Percentiles rank a stretch among this genome's conserved stretches.
Evolutionary conservation across 2,888 invertebrate genomes (phyloP).

Genomic region (Uloborus plumipes): DNA sequence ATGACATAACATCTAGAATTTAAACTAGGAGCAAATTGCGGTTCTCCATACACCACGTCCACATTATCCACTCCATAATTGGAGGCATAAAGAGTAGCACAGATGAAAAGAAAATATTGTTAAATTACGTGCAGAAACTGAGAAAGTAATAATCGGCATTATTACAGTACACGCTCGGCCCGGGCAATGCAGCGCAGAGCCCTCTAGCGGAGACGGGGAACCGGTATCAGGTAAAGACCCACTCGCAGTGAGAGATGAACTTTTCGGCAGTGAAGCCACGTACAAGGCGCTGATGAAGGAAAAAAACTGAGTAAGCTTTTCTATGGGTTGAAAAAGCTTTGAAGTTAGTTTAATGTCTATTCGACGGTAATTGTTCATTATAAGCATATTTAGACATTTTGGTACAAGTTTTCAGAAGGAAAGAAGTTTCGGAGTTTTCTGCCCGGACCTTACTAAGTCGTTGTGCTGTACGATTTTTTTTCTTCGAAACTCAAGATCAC

Average conservation of each 20-base stretch:
- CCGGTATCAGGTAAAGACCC: constrained; percentile 30
- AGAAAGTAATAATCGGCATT: constrained; percentile 63
- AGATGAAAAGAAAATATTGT: constrained; percentile 14
- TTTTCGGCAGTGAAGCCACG: constrained; percentile 53
- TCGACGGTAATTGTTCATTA: too few species aligned
- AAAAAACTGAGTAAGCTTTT: constrained; percentile 23
- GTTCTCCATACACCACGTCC: not conserved
- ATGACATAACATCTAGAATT: too few species aligned
- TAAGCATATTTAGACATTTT: too few species aligned
- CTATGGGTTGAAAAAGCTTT: too few species aligned
- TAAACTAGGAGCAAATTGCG: not conserved
- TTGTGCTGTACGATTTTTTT: too few species aligned
- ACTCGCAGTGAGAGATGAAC: constrained; percentile 29
- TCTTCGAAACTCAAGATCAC: too few species aligned
- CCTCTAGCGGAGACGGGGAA: constrained; percentile 30
- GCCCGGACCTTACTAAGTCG: too few species aligned
- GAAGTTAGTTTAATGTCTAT: too few species aligned
- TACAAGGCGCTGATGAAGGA: constrained; percentile 5
- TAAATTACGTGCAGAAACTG: constrained; percentile 61
- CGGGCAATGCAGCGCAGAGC: constrained; percentile 48
- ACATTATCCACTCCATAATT: not conserved
- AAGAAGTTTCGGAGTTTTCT: too few species aligned
- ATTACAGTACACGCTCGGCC: constrained; percentile 46
- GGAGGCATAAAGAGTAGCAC: constrained; percentile 7
- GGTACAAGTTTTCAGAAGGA: too few species aligned